These are phyloP conservation scores for Sitobion miscanthi DNA, from an alignment of 1,140 invertebrate species.

Conservation along the genomic window DNA sequence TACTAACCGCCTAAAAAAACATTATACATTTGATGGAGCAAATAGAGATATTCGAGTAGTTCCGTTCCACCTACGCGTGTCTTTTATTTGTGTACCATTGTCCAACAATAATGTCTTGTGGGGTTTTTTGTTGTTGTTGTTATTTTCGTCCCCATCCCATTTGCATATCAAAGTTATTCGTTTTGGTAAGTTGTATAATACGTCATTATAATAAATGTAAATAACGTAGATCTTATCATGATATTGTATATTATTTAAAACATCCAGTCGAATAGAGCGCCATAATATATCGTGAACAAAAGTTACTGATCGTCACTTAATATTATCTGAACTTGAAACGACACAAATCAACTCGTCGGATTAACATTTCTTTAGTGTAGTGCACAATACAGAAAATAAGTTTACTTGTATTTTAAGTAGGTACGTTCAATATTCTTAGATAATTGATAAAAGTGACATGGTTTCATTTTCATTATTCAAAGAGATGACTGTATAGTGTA, in stretches of 20 bases:
- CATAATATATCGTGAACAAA: not conserved
- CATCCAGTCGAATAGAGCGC: not conserved
- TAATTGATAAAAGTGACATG: not conserved
- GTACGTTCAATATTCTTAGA: not conserved
- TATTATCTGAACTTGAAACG: not conserved
- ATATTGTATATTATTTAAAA: not conserved
- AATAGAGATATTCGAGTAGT: not conserved
- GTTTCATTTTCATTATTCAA: not conserved
- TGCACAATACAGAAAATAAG: not conserved
- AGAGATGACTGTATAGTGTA: not conserved
- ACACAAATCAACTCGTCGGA: not conserved
- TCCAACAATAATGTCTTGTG: not conserved
- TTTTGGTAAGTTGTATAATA: not conserved
- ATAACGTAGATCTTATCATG: not conserved
- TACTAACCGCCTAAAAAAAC: not conserved
- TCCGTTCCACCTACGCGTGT: not conserved
- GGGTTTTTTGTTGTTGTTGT: not conserved
- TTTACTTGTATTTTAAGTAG: not conserved
- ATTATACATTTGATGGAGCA: not conserved
- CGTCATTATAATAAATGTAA: not conserved
- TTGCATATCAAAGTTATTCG: not conserved
- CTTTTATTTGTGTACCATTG: not conserved
- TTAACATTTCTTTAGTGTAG: not conserved
- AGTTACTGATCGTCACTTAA: not conserved
- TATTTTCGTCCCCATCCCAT: not conserved